Percentiles rank a stretch among this genome's conserved stretches.
Conservation (phyloP, 2,888 invertebrate species). For the Chesias legatella region DNA sequence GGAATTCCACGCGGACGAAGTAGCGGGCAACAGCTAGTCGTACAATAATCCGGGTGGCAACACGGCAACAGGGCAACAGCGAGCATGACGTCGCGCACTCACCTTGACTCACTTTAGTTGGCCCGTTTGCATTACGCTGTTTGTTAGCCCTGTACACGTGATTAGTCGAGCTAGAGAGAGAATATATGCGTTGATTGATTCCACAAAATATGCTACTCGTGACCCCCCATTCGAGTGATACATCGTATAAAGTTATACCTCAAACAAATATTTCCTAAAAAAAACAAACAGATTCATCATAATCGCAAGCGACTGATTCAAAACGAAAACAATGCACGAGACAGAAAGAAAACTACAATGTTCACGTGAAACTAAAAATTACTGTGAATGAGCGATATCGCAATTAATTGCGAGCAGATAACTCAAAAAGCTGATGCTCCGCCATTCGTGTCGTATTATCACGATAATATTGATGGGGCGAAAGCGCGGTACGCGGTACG, state of each 20-base stretch:
- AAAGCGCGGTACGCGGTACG: conserved; percentile 59
- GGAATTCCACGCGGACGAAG: no score
- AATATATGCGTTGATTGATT: conserved; percentile 31
- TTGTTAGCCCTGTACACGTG: conserved; percentile 54
- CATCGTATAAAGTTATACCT: conserved; percentile 2
- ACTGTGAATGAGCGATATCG: conserved; percentile 59
- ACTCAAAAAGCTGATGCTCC: conserved; percentile 68
- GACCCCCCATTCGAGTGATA: conserved; percentile 22
- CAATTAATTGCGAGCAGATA: conserved; percentile 58
- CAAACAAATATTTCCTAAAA: not conserved
- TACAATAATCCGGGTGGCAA: conserved; percentile 71
- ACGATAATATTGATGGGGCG: conserved; percentile 59
- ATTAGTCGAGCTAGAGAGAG: conserved; percentile 51
- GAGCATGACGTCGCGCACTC: conserved; percentile 58
- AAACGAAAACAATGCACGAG: conserved; percentile 15
- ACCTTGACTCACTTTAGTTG: conserved; percentile 76
- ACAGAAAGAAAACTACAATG: conserved; percentile 31
- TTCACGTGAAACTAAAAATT: conserved; percentile 47
- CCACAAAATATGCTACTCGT: no score
- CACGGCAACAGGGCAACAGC: conserved; percentile 34
- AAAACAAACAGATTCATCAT: not conserved
- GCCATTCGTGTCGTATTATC: conserved; percentile 57
- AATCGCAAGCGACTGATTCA: conserved; percentile 3
- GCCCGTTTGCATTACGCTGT: conserved; percentile 63
- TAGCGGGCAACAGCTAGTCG: no score